Conservation (phyloP, 2,113 vertebrate genomes). For the Paratilapia polleni region DNA sequence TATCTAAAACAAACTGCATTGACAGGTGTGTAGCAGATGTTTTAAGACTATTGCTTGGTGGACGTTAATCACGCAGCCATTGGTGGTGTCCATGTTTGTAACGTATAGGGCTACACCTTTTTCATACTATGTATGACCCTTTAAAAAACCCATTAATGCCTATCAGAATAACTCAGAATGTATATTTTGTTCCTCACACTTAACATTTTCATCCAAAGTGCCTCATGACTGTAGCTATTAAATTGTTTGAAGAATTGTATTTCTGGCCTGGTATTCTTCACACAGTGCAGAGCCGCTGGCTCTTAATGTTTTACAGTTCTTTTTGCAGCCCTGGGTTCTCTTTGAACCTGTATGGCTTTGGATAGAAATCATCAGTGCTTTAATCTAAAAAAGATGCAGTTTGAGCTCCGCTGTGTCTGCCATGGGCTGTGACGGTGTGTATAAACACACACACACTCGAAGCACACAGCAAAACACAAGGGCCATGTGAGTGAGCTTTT, state of each 20-base stretch:
- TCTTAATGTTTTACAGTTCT: background rate
- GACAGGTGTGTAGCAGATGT: background rate
- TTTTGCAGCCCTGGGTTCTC: background rate
- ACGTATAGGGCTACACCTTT: too few species aligned
- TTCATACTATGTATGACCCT: too few species aligned
- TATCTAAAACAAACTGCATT: background rate
- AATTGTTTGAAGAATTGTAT: background rate
- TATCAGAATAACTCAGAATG: background rate
- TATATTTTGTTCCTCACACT: background rate
- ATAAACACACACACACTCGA: background rate
- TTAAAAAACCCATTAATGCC: background rate
- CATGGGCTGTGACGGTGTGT: background rate
- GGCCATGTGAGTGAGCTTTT: slow-evolving; percentile 30
- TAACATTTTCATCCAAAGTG: background rate
- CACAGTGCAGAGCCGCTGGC: background rate
- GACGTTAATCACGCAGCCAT: background rate
- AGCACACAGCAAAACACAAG: background rate
- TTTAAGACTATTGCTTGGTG: background rate
- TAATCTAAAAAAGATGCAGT: background rate
- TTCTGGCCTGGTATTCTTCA: background rate
- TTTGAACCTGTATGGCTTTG: background rate
- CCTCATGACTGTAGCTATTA: too few species aligned
- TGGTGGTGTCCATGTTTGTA: accelerated
- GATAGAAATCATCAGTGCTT: background rate
- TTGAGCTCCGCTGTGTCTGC: background rate